A percentile compares a stretch with the other conserved stretches of the same genome.
Evolutionary conservation across 1,140 invertebrate genomes (phyloP).

Genomic region (Neoseiulus cucumeris): DNA sequence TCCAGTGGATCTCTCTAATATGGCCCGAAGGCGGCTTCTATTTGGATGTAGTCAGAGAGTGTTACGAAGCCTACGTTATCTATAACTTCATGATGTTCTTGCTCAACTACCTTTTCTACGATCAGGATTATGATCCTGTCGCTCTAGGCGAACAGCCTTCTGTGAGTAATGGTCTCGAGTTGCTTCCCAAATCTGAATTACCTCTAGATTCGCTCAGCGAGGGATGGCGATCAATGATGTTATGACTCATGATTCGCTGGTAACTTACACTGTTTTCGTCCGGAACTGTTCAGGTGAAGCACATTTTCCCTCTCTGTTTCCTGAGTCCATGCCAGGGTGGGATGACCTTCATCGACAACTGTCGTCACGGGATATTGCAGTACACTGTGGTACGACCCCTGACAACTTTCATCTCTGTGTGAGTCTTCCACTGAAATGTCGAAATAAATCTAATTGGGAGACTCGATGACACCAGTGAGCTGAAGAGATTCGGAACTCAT

Average conservation of each 20-base stretch:
- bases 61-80: constrained; percentile 73
- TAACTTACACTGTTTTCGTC: too few species aligned
- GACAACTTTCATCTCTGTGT: constrained; percentile 71
- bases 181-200: too few species aligned
- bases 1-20: constrained; percentile 39
- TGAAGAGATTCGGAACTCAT: too few species aligned
- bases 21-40: constrained; percentile 62
- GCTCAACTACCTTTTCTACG: constrained; percentile 59
- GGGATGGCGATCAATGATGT: too few species aligned
- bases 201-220: too few species aligned
- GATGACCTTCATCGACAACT: constrained; percentile 73
- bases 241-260: too few species aligned
- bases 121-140: constrained; percentile 33
- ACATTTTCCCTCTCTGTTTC: constrained; percentile 65
- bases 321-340: constrained; percentile 69
- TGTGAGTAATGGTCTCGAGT: background rate
- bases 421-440: constrained; percentile 27
- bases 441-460: too few species aligned
- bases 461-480: too few species aligned
- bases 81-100: constrained; percentile 94
- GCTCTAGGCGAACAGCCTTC: background rate
- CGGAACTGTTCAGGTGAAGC: constrained; percentile 33
- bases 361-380: constrained; percentile 86
- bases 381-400: constrained; percentile 73
- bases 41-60: constrained; percentile 73